Conservation (phyloP, 2,888 invertebrate genomes). For the Agrochola lychnidis region DNA sequence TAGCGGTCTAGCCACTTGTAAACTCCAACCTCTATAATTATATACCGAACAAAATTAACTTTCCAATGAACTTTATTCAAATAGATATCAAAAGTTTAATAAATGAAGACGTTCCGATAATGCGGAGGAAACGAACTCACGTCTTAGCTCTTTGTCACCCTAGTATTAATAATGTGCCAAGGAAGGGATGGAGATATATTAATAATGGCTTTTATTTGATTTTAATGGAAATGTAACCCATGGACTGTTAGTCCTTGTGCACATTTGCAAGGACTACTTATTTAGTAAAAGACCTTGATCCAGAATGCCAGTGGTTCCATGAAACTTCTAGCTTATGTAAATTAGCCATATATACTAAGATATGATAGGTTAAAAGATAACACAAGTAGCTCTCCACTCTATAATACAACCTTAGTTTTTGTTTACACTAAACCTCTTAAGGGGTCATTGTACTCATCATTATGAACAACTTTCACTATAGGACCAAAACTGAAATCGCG, state of each 20-base stretch:
- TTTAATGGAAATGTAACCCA: constrained; percentile 33
- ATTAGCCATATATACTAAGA: no score
- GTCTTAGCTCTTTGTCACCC: constrained; percentile 42
- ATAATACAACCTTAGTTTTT: no score
- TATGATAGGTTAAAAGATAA: not conserved
- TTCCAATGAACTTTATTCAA: constrained; percentile 39
- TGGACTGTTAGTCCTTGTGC: not conserved
- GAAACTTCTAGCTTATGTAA: no score
- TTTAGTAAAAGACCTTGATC: not conserved
- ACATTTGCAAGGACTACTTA: not conserved
- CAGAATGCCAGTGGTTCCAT: no score
- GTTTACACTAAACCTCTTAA: no score
- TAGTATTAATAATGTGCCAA: constrained; percentile 48
- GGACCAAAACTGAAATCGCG: no score
- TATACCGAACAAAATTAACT: constrained; percentile 27
- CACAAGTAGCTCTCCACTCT: no score
- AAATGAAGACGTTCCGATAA: constrained; percentile 40
- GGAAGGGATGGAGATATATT: constrained; percentile 34
- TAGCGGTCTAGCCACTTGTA: not conserved
- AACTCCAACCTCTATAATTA: constrained; percentile 1
- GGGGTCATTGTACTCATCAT: no score
- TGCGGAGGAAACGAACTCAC: constrained; percentile 43
- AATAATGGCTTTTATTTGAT: constrained; percentile 38
- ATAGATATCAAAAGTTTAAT: constrained; percentile 41
- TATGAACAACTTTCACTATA: no score